These are phyloP conservation scores for Zoanthus sociatus DNA, from an alignment of 92 coral and sea anemone species.

Conservation along the genomic window DNA sequence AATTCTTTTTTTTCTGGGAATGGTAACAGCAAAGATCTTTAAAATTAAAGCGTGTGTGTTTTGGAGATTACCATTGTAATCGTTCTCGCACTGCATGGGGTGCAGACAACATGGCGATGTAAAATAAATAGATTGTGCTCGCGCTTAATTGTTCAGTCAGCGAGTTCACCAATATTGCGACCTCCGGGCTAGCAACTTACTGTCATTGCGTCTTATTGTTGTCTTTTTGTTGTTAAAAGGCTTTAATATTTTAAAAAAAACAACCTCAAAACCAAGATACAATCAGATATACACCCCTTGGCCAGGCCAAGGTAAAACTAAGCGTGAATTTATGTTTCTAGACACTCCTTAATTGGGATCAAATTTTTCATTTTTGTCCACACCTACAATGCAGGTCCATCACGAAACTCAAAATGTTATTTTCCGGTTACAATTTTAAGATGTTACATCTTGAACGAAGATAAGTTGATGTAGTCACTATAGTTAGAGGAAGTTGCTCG, in stretches of 20 bases:
- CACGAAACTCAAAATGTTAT: slow-evolving; percentile 18
- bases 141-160: slow-evolving; percentile 5
- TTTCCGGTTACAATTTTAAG: background rate
- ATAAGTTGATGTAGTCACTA: slow-evolving; percentile 25
- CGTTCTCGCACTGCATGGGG: slow-evolving; percentile 20
- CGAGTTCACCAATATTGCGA: slow-evolving; percentile 5
- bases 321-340: background rate
- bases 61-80: slow-evolving; percentile 11
- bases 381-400: background rate
- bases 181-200: background rate
- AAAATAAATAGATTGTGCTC: background rate
- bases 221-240: slow-evolving; percentile 5
- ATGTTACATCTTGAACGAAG: background rate
- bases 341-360: background rate
- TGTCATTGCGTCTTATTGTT: background rate
- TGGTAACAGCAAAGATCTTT: background rate
- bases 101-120: background rate
- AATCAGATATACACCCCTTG: slow-evolving; percentile 6
- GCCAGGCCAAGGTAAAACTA: background rate
- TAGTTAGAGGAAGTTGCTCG: slow-evolving; percentile 9
- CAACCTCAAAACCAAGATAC: background rate
- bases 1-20: background rate
- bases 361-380: background rate
- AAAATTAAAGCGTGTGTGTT: slow-evolving; percentile 24
- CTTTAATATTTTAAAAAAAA: slow-evolving; percentile 22